Base-by-base conservation (phyloP, 1,140 invertebrate species). In the Brachionus angularis region DNA sequence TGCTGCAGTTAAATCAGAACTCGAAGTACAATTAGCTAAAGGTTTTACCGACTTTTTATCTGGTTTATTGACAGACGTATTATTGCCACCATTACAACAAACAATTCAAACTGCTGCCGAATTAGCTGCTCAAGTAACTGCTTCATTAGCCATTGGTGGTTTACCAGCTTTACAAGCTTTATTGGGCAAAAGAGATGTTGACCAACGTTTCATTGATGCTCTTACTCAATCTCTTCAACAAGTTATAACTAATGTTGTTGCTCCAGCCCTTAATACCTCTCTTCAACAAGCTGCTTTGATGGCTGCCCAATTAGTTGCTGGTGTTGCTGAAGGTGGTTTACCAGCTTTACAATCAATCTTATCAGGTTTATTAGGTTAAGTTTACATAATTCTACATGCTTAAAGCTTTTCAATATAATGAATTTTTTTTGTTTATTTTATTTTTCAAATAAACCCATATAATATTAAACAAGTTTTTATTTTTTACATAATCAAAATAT, bases 61-160 rank as follows among this genome's bases (percentile, higher is more conserved):
- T n/a, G n/a, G n/a, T n/a, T n/a, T n/a, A n/a, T n/a, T n/a, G n/a
- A n/a, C n/a, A n/a, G n/a, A n/a, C n/a, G n/a, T n/a, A n/a, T n/a
- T n/a, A n/a, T n/a, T n/a, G n/a, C n/a, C n/a, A n/a, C n/a, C n/a
- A n/a, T n/a, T n/a, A n/a, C n/a, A n/a, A n/a, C n/a, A n/a, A n/a
- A n/a, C n/a, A n/a, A n/a, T 58, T 14, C 53, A 58, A 58, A 58
- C 53, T n/a, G 18, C 53, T 14, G 53, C 53, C 39, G 53, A 58
- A 42, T 21, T 58, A 3, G 33, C 33, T 14, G 53, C 53, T 23
- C 53, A 58, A 58, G 4, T 58, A 14, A 58, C 53, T 14, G 53
- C 53, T 58, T 31, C 23, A 21, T 18, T 58, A 18, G 36, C 33
- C 25, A 23, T 58, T 12, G 33, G 33, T 0, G 53, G 53, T 23